phyloP scores from a whole-genome alignment of 2,888 invertebrate species.

The Acanthosepion pharaonis region DNA sequence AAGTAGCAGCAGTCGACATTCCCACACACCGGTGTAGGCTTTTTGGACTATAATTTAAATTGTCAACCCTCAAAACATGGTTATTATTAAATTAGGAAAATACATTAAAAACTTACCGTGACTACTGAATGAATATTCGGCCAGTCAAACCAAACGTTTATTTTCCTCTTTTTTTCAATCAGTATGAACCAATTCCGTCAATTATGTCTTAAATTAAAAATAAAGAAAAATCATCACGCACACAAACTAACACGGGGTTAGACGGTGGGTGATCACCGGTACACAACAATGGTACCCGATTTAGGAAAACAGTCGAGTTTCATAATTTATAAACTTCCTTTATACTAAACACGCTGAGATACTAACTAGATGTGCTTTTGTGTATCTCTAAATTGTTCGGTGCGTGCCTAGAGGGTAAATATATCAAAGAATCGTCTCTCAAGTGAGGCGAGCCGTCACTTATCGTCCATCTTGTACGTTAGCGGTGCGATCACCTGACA shows the following conservation, averaged over 20 bases:
- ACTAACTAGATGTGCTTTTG: background rate
- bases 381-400: background rate
- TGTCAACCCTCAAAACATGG: no score
- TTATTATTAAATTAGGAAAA: no score
- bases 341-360: background rate
- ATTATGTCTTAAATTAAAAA: background rate
- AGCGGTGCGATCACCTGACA: background rate
- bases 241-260: background rate
- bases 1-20: no score
- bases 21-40: no score
- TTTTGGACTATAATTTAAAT: no score
- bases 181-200: no score
- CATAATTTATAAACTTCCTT: constrained; percentile 10
- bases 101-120: no score
- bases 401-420: background rate
- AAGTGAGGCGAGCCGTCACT: background rate
- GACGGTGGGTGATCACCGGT: background rate
- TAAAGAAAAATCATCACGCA: background rate
- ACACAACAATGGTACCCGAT: background rate
- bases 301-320: background rate
- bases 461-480: background rate
- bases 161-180: no score
- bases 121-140: no score
- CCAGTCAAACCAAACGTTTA: no score
- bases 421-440: background rate